Base-by-base conservation (phyloP, 2,113 vertebrate genomes). In the Pterocles gutturalis region DNA sequence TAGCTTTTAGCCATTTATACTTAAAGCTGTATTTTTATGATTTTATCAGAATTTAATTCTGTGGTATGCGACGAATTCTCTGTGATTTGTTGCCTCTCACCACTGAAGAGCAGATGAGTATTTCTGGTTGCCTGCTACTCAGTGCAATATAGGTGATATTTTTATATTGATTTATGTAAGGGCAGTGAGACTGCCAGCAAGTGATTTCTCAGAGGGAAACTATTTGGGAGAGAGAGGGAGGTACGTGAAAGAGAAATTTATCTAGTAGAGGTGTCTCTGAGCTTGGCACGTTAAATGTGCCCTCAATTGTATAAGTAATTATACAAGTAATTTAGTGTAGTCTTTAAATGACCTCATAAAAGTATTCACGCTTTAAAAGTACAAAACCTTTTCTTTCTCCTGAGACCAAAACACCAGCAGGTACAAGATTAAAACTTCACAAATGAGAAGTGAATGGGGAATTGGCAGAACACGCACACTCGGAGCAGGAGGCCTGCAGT, bases 291-390 rank as follows among this genome's bases (percentile, higher is more conserved):
- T 69, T 91, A 90, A 95, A 86, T 33, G 46, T 89, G 67, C 88
- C 96, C 89, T 89, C n/a, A 36, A 60, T 92, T 91, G 48, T 94
- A 6, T 67, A 94, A 95, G 93, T 94, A 96, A 95, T 93, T 93
- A 93, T 76, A 65, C 43, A 55, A 96, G 89, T 92, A 95, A 90
- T 97, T 96, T 87, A 89, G 55, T 1, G 0, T 88, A 92, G 60
- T 93, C 77, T 92, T 89, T 83, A 93, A 87, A 77, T 90, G 87
- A 96, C 90, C 93, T 96, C 86, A 36, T 93, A 94, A 87, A 96
- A 93, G 84, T 96, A 96, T 86, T 97, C 96, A 96, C 92, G 78
- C 79, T 96, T 95, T n/a, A 65, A 91, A 94, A 94, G 78, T 89
- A 94, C 88, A 94, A 96, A 97, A 92, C 92, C 89, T 95, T 93